Evolutionary conservation across 2,888 invertebrate genomes (phyloP).

Genomic region (Dolichomitus sp.): DNA sequence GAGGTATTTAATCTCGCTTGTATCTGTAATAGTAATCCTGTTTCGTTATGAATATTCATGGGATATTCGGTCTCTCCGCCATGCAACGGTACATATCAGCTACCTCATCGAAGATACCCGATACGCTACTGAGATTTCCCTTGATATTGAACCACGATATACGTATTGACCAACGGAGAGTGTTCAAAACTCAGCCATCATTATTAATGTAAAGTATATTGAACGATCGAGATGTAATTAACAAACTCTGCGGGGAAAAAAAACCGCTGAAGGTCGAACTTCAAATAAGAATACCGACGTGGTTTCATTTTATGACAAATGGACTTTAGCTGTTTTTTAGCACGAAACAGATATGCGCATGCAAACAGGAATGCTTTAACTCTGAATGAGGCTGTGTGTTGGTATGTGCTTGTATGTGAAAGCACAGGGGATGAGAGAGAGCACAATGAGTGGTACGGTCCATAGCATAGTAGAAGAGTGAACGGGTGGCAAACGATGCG

Average conservation of each 20-base stretch:
- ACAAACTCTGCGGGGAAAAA: neutral
- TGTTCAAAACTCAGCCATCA: constrained; percentile 9
- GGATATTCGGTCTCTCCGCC: constrained; percentile 40
- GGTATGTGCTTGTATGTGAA: constrained; percentile 15
- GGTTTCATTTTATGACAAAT: constrained; percentile 19
- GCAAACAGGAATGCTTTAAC: constrained; percentile 33
- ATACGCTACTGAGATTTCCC: constrained; percentile 57
- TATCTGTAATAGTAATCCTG: constrained; percentile 69
- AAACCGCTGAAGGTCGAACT: neutral
- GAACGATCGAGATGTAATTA: constrained; percentile 23
- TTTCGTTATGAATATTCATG: constrained; percentile 72
- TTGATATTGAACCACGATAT: constrained; percentile 56
- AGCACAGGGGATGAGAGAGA: constrained; percentile 18
- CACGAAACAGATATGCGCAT: constrained; percentile 25
- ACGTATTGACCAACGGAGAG: constrained; percentile 46
- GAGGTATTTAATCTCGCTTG: constrained; percentile 57
- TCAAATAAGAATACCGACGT: neutral
- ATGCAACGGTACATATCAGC: constrained; percentile 48
- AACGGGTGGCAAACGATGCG: constrained; percentile 67
- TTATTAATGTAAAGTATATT: constrained; percentile 6
- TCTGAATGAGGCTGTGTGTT: constrained; percentile 27
- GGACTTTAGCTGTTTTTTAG: constrained; percentile 1
- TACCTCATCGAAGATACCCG: constrained; percentile 55
- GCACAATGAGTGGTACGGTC: constrained; percentile 59
- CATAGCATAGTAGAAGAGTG: constrained; percentile 57